Conservation (phyloP, 2,888 invertebrate genomes). For the Sinotaia quadrata region DNA sequence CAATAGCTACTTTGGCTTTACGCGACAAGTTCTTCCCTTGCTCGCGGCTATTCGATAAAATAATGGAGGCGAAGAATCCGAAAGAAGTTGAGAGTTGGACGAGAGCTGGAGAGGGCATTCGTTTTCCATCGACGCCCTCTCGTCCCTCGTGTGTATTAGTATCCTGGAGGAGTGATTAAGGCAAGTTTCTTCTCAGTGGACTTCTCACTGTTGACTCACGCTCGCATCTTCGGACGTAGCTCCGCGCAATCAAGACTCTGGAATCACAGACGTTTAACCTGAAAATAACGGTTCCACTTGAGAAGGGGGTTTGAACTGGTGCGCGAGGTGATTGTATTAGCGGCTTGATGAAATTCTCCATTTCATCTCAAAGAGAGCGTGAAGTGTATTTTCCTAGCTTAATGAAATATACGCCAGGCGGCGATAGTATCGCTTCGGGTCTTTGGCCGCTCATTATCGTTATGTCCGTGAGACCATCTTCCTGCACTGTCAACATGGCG, state of each 20-base stretch:
- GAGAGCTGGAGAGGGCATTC: too few relatives aligned
- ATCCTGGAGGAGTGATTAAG: constrained; percentile 32
- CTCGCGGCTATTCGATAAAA: too few relatives aligned
- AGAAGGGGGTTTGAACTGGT: constrained; percentile 16
- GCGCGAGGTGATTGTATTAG: constrained; percentile 34
- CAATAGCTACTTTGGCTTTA: too few relatives aligned
- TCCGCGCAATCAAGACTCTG: constrained; percentile 24
- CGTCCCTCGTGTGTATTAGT: constrained; percentile 12
- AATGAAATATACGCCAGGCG: constrained; percentile 37
- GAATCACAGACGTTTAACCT: constrained; percentile 37
- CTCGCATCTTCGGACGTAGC: constrained; percentile 28
- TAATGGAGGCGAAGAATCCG: too few relatives aligned
- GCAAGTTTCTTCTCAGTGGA: constrained; percentile 25
- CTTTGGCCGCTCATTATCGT: constrained; percentile 14
- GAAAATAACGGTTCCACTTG: constrained; percentile 30
- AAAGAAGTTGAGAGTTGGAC: too few relatives aligned
- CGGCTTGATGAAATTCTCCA: constrained; percentile 37
- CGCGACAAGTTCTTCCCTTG: too few relatives aligned
- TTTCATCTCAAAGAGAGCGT: constrained; percentile 38
- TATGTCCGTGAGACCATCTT: neutral
- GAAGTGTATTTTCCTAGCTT: constrained; percentile 41
- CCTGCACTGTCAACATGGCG: constrained; percentile 24
- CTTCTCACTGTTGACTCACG: constrained; percentile 34
- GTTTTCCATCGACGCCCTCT: too few relatives aligned
- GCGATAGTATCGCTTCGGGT: constrained; percentile 22